Base-by-base conservation (phyloP, 2,113 vertebrate genomes). In the Dascyllus trimaculatus region DNA sequence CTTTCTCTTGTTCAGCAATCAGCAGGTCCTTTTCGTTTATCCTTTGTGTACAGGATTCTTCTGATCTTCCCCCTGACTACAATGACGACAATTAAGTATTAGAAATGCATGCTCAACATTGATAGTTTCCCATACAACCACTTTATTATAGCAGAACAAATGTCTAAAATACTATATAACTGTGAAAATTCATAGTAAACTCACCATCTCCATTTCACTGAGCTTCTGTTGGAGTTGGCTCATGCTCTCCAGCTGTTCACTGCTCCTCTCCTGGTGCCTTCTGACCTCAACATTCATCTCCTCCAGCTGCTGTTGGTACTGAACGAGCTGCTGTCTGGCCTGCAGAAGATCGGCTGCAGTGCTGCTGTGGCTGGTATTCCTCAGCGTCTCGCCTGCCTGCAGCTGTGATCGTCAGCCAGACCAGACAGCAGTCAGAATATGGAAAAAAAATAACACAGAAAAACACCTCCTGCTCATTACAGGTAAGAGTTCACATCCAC, bases 261-360 rank as follows among this genome's bases (percentile, higher is more conserved):
- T 86, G 71, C 92, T 95, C 85, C 88, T 94, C 75, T 93, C 94
- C 11, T 94, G 94, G 60, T 94, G 95, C 73, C 81, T 90, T 70
- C 85, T 93, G 60, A 96, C 81, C 48, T 96, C 90, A 9, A 77
- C 69, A 10, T 95, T 95, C 78, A 94, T 94, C 61, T 96, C 95
- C 75, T 97, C 96, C 29, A 98, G 87, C 85, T 97, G 96, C 14
- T 97, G 96, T 66, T 99, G 98, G 88, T 96, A 94, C 10, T 91
- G 93, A 59, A 95, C 71, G 21, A 99, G 94, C 87, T 99, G 97
- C 71, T 97, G 96, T 74, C 96, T 95, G 38, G 97, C 95, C 89
- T 98, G 97, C 18, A 98, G 85, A 45, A 99, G 95, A 89, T 99
- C 98, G 10, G 96, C 95, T 24, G 97, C 96, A 45, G 96, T 96